Percentiles rank a stretch among this genome's conserved stretches.
These are phyloP conservation scores for Chymomyza procnemis DNA, from an alignment of 2,888 invertebrate genomes.

Conservation along the genomic window DNA sequence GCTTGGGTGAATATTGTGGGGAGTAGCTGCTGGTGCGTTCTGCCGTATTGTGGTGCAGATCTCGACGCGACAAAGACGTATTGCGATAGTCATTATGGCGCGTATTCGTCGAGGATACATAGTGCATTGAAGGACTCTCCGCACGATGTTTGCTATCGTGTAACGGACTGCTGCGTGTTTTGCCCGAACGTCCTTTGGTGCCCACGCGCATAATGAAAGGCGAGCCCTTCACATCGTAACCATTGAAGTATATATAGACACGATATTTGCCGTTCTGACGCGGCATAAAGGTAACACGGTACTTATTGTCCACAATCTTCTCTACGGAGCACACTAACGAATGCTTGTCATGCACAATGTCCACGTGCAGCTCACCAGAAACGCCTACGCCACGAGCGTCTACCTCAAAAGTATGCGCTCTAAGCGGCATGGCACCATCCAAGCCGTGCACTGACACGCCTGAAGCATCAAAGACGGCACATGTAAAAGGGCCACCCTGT, in stretches of 20 bases:
- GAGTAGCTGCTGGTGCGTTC: constrained; percentile 77
- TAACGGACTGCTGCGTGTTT: constrained; percentile 80
- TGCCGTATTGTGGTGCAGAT: constrained; percentile 60
- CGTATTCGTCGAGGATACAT: constrained; percentile 74
- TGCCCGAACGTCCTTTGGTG: constrained; percentile 82
- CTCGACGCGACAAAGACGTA: constrained; percentile 65
- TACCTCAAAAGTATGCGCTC: constrained; percentile 91
- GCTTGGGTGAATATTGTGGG: constrained; percentile 77
- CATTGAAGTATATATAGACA: constrained; percentile 95
- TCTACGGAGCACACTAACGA: constrained; percentile 91
- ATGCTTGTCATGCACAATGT: constrained; percentile 92
- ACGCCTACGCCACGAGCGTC: constrained; percentile 89
- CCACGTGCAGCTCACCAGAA: constrained; percentile 91
- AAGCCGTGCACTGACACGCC: constrained; percentile 90
- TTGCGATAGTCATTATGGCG: constrained; percentile 77
- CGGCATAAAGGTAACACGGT: constrained; percentile 88
- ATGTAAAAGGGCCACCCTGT: constrained; percentile 96
- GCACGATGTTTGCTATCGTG: constrained; percentile 80
- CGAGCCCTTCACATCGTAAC: constrained; percentile 89
- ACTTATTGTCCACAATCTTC: constrained; percentile 87
- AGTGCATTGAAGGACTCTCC: constrained; percentile 79
- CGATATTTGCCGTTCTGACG: constrained; percentile 88
- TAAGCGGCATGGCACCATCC: constrained; percentile 90
- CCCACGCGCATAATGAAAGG: constrained; percentile 93
- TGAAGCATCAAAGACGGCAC: constrained; percentile 96